Evolutionary conservation across 53 echinoderm and acorn worm genomes (phyloP), one percentile per base, ranked within the genome.

Genomic region (Astropecten irregularis): DNA sequence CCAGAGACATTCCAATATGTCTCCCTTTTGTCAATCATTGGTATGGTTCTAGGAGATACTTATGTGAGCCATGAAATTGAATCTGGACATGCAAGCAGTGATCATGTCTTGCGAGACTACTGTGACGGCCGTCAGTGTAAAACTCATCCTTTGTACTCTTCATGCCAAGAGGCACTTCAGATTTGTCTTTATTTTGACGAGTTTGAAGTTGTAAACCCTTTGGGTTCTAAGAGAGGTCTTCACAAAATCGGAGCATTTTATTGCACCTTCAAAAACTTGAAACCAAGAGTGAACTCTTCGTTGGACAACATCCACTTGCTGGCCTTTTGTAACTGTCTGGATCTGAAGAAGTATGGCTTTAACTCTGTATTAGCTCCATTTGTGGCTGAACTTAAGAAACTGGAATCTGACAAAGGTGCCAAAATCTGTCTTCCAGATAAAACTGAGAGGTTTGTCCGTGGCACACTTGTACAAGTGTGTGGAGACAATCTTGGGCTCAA

Each of bases 401-500:
- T 73, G 10, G 74, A 69, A 69, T 69, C 74, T 38, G 40, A 11
- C 19, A 55, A 73, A 20, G 73, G 73, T 21, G 40, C 40, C 0
- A 11, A 73, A 21, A 38, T 73, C 9, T 10, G 14, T 16, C 36
- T 39, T 9, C 73, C 73, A 36, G 73, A 73, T 14, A 21, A 35
- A 21, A n/a, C 38, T 73, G 55, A 54, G 34, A 53, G 18, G 25
- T 10, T 53, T 55, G 38, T 61, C 9, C 27, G 31, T 11, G 62
- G 62, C 13, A 39, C 56, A 4, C 55, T 73, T 8, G 53, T 38
- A 73, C 55, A 73, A 36, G 73, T 55, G 34, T 35, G 36, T 54
- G 73, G 73, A 37, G 73, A 73, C 73, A 73, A 73, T 73, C 73
- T 73, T 35, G 73, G 73, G 11, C 38, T 73, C 9, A 35, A 73